These are phyloP conservation scores for Poeciliopsis presidionis DNA, from an alignment of 2,797 vertebrate species.

Conservation along the genomic window DNA sequence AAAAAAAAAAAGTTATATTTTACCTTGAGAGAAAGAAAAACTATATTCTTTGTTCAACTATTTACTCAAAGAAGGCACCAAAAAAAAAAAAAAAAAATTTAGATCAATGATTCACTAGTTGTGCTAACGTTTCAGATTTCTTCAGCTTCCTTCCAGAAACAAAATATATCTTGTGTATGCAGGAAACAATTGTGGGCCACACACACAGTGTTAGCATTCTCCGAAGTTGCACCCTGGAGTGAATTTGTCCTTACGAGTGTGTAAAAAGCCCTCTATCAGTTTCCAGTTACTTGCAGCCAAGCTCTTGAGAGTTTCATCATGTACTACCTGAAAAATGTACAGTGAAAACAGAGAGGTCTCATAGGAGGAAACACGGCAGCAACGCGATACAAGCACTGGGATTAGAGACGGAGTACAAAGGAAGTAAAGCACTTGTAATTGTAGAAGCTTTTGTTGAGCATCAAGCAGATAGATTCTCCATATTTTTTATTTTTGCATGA, in stretches of 20 bases:
- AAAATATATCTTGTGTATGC: constrained; percentile 8
- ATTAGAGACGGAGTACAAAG: constrained; percentile 45
- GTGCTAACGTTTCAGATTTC: not conserved
- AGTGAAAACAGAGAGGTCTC: constrained; percentile 41
- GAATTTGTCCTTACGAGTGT: constrained; percentile 37
- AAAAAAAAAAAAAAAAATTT: not conserved
- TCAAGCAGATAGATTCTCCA: constrained; percentile 5
- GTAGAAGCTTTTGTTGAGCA: not conserved
- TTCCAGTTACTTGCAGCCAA: constrained; percentile 24
- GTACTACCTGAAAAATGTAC: constrained; percentile 28
- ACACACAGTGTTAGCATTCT: constrained; percentile 31
- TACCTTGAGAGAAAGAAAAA: not conserved
- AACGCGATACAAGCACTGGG: constrained; percentile 37
- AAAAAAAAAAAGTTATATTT: not conserved
- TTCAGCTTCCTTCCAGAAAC: not conserved
- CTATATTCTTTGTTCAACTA: not conserved
- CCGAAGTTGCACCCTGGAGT: constrained; percentile 22
- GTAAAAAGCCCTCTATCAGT: constrained; percentile 48
- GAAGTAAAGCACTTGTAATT: constrained; percentile 8
- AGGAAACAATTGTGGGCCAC: constrained; percentile 18
- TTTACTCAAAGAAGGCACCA: not conserved
- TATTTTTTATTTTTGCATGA: not conserved
- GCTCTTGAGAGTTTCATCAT: constrained; percentile 24
- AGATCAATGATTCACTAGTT: not conserved
- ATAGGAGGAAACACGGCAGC: constrained; percentile 30